Evolutionary conservation across 2,888 invertebrate species (phyloP), one percentile per base, ranked within the genome.

Genomic region (Isoperla grammatica): DNA sequence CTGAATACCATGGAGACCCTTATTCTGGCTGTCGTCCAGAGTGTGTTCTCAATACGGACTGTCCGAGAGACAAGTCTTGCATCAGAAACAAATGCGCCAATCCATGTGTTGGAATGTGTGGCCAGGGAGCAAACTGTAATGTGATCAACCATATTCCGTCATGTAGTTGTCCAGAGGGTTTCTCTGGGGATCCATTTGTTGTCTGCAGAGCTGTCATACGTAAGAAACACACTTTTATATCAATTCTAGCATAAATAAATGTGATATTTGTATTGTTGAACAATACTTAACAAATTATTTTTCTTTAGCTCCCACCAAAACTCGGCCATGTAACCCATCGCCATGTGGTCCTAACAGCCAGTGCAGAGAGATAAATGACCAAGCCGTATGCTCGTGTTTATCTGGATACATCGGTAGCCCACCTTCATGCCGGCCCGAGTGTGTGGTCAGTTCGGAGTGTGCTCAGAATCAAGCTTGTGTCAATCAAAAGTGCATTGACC

Each of bases 391-490:
- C 72, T 87, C 89, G 60, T 92, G 91, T 69, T 82, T 85, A 70
- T 78, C 83, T 68, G 84, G 85, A 72, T 91, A 88, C 72, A 82
- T 86, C 68, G 92, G 93, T 45, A 82, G 85, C 60, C 90, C 91
- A 57, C 87, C 87, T 13, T 81, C 82, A 68, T 90, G 87, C 73
- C 81, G 85, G 55, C 90, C 90, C 13, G 90, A 90, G 77, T 92
- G 91, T 72, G 84, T 87, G 73, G 84, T 88, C 63, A 90, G 88
- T 74, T 84, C 88, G 49, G 91, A 92, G 70, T 93, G 93, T 73
- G 76, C 85, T 67, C 86, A 86, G 69, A 87, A 90, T 70, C 85
- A 79, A 71, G 87, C 91, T 53, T 94, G 94, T 71, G 81, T 87
- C 56, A 84, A 85, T 71, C 85, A 87, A 70, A 88, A 83, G 74